Percentiles rank a stretch among this genome's conserved stretches.
phyloP scores from a whole-genome alignment of 2,113 vertebrate species.

The Microtus oregoni region DNA sequence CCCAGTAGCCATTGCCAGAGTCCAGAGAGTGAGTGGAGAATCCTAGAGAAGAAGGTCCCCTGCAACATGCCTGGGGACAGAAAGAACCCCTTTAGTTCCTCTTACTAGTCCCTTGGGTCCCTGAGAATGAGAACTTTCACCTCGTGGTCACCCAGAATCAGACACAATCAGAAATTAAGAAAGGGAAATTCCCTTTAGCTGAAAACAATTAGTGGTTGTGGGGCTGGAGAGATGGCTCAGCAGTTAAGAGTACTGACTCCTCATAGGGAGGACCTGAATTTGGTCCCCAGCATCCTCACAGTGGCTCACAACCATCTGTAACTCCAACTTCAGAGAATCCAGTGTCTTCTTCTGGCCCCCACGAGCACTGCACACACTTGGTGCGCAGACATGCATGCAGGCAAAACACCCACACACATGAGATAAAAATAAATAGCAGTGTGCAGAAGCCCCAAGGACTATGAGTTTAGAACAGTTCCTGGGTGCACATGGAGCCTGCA shows the following conservation, averaged over 20 bases:
- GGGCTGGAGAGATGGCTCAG: not conserved
- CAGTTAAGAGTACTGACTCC: not conserved
- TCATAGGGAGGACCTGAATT: not conserved
- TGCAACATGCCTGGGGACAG: not conserved
- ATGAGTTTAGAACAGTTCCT: not conserved
- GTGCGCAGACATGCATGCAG: not conserved
- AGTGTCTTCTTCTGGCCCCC: not conserved
- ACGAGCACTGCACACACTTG: not conserved
- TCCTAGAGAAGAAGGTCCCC: not conserved
- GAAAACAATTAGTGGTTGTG: not conserved
- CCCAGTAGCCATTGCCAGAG: not conserved
- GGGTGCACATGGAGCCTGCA: accelerated
- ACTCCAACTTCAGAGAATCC: not conserved
- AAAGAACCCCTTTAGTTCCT: not conserved
- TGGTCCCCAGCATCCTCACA: not conserved
- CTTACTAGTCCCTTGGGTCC: not conserved
- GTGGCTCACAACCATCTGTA: not conserved
- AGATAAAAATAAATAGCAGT: not conserved
- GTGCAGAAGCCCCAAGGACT: no score
- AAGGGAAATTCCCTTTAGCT: not conserved
- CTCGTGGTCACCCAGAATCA: not conserved
- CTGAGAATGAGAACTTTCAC: not conserved
- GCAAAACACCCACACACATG: not conserved
- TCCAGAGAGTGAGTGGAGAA: not conserved
- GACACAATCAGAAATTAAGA: not conserved